These are phyloP conservation scores for Pygocentrus nattereri DNA, from an alignment of 2,797 vertebrate genomes.

Conservation along the genomic window DNA sequence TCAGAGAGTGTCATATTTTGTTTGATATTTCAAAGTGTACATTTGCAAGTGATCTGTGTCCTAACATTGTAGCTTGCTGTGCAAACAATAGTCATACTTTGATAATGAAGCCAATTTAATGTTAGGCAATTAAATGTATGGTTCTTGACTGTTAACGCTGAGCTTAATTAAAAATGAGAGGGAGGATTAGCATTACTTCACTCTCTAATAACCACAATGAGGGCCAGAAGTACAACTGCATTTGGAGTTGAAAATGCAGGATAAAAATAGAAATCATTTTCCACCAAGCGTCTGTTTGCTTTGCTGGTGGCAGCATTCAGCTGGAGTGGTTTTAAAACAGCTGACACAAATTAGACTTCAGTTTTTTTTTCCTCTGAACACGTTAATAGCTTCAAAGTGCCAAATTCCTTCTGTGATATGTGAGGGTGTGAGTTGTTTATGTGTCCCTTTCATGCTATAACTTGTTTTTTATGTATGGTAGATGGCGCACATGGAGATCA, in stretches of 20 bases:
- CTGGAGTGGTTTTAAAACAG: slow-evolving; percentile 31
- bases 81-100: slow-evolving; percentile 27
- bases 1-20: not conserved
- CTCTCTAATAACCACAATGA: slow-evolving; percentile 38
- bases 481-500: not conserved
- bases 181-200: slow-evolving; percentile 35
- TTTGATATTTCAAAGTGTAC: not conserved
- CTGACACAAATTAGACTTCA: slow-evolving; percentile 42
- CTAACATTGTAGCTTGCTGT: not conserved
- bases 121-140: slow-evolving; percentile 35
- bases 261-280: slow-evolving; percentile 37
- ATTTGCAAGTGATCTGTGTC: not conserved
- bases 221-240: slow-evolving; percentile 2
- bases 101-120: slow-evolving; percentile 42
- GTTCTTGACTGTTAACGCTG: slow-evolving; percentile 22
- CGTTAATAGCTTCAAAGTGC: not conserved
- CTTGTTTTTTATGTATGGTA: not conserved
- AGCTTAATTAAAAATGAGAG: slow-evolving; percentile 38
- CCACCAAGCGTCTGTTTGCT: slow-evolving; percentile 22
- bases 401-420: slow-evolving; percentile 7
- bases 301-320: slow-evolving; percentile 34
- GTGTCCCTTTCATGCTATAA: not conserved
- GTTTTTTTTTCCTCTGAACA: not conserved
- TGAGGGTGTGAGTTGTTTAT: not conserved
- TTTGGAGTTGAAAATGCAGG: not conserved